These are phyloP conservation scores for Heliconius charithonia DNA, from an alignment of 2,888 invertebrate genomes.

Conservation along the genomic window DNA sequence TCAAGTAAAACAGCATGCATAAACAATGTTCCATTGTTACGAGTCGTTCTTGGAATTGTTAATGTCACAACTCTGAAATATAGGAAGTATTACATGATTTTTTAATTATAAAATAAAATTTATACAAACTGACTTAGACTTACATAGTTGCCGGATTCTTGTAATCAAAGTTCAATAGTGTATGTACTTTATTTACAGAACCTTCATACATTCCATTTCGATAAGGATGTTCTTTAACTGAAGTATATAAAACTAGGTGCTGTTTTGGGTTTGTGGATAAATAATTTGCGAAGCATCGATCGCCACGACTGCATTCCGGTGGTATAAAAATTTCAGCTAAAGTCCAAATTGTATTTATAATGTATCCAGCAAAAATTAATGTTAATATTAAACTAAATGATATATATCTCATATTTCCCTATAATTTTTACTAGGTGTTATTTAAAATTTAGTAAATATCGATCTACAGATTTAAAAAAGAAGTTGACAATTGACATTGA, in stretches of 20 bases:
- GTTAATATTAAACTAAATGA: conserved; percentile 86
- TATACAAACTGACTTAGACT: conserved; percentile 51
- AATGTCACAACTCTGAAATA: conserved; percentile 85
- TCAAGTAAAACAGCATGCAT: conserved; percentile 88
- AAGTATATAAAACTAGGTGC: conserved; percentile 88
- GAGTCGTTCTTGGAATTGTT: conserved; percentile 88
- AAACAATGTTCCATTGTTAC: conserved; percentile 92
- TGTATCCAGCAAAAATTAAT: conserved; percentile 87
- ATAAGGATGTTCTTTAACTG: conserved; percentile 84
- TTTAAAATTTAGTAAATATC: conserved; percentile 16
- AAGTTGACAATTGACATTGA: conserved; percentile 11
- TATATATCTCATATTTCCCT: conserved; percentile 71
- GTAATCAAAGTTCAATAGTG: conserved; percentile 87
- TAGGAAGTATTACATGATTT: conserved; percentile 34
- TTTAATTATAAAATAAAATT: background rate
- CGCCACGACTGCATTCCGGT: conserved; percentile 86
- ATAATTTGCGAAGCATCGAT: conserved; percentile 88
- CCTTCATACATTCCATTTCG: conserved; percentile 72
- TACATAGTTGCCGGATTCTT: conserved; percentile 71
- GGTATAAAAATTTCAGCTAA: conserved; percentile 89
- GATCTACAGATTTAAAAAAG: background rate
- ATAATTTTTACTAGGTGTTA: conserved; percentile 35
- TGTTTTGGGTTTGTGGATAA: conserved; percentile 86
- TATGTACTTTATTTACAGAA: conserved; percentile 83
- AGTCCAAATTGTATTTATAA: conserved; percentile 89